Evolutionary conservation across 2,113 vertebrate genomes (phyloP), one percentile per base, ranked within the genome.

Genomic region (Petrocephalus microphthalmus): DNA sequence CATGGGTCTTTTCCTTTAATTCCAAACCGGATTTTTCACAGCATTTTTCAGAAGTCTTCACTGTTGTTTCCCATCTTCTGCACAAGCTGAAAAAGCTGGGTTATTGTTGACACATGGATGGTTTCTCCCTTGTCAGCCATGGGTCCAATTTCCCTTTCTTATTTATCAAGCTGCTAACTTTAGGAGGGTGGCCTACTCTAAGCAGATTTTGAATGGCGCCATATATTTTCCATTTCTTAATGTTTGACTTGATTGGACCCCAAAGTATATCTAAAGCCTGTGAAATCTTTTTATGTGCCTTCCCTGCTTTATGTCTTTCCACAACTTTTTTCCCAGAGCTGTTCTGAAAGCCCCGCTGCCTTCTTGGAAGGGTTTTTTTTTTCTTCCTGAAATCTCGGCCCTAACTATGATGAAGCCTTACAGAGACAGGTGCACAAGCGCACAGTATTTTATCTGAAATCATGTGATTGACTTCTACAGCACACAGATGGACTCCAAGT

Each of bases 131-230:
- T 74, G 67, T 17, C 37, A 78, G 71, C 71, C 71, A 42, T 42
- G 29, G 71, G 71, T 78, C 33, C 71, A 42, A 78, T 33, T 78
- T 78, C 25, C 71, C 71, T 78, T 42, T 42, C 71, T 78, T 78
- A 78, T 78, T 78, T 78, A 78, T 78, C 33, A 78, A 78, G 71
- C 71, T 78, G 11, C 71, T 42, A 78, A 78, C 33, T 78, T 78
- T 19, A 19, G 15, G 71, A 78, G 33, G 71, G 19, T 42, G 33
- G 71, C 71, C 33, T 78, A 42, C 15, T 42, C 71, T 78, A 78
- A 78, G 71, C 81, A 49, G 81, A 83, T 83, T 83, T 22, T 47
- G 45, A 49, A 83, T 83, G 10, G 19, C 2, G 7, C 81, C 81
- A 47, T 49, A 83, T 45, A 83, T 83, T 83, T 83, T 49, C 22